Base-by-base conservation (phyloP, 2,888 invertebrate genomes). In the Coleophora deauratella region DNA sequence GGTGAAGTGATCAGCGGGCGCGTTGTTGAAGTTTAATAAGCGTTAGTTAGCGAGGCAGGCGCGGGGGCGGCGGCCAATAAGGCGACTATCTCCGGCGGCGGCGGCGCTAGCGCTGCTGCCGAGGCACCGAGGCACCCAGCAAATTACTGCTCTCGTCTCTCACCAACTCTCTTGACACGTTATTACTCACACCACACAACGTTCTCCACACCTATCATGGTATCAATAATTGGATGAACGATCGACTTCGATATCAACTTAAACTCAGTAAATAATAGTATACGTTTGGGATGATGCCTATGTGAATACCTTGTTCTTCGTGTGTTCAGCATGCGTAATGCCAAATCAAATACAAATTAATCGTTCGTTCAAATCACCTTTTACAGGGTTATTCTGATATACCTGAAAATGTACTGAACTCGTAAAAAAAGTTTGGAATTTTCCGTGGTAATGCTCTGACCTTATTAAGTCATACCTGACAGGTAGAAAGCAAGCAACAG, bases 11-110 rank as follows among this genome's bases (percentile, higher is more conserved):
- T 84, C 84, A 79, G 76, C 78, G 72, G 67, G 66, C 68, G 72
- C 80, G 77, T 72, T 79, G 82, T 80, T 78, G 71, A 78, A 84
- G 80, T 85, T 85, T 85, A 84, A 85, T 85, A 84, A 82, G 78
- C 79, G 77, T 76, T 81, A 78, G 84, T 81, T 78, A 73, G 76
- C 73, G 70, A 59, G n/a, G 40, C 21, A 6, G 21, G 21, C 21
- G 21, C 21, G 62, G 64, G 62, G 21, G 21, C 21, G 21, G 66
- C 63, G 65, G 70, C 75, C 78, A 78, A 78, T 78, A 81, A 80
- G 72, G 75, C 65, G 62, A 57, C 72, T 74, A 82, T 81, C 78
- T 82, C 81, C 81, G 82, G 66, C 66, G 58, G 59, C 58, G n/a
- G 59, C 49, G 47, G 35, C 45, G 40, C 35, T 42, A 21, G 42